These are phyloP conservation scores for Megalonaias nervosa DNA, from an alignment of 1,140 invertebrate genomes.

Conservation along the genomic window DNA sequence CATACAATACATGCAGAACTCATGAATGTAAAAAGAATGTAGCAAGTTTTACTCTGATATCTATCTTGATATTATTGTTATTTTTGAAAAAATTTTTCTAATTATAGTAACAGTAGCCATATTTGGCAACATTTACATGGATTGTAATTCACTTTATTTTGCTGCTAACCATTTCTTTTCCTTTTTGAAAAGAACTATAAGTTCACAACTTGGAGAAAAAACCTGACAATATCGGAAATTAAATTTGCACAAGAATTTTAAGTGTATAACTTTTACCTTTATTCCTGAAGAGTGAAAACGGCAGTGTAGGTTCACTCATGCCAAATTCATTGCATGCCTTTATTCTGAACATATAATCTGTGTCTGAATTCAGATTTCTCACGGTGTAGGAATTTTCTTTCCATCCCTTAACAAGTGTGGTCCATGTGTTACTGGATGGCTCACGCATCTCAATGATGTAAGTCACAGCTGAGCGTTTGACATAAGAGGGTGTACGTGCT, in stretches of 20 bases:
- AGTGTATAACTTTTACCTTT: conserved; percentile 43
- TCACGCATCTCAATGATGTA: conserved; percentile 61
- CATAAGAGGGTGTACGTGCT: conserved; percentile 74
- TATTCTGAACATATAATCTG: conserved; percentile 89
- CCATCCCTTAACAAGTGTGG: conserved; percentile 39
- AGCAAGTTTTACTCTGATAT: too few relatives aligned
- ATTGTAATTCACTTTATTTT: too few relatives aligned
- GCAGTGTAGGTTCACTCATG: conserved; percentile 65
- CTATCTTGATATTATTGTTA: too few relatives aligned
- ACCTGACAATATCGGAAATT: too few relatives aligned
- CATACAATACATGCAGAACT: too few relatives aligned
- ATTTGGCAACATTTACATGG: too few relatives aligned
- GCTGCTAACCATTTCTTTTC: too few relatives aligned
- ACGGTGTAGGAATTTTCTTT: conserved; percentile 48
- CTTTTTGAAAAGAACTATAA: too few relatives aligned
- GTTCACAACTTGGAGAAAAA: too few relatives aligned
- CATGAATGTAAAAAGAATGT: too few relatives aligned
- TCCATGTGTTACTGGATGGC: conserved; percentile 51
- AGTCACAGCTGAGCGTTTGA: conserved; percentile 42
- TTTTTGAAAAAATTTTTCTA: too few relatives aligned
- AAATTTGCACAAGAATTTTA: background rate
- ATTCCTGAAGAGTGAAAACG: conserved; percentile 66
- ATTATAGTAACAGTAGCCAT: too few relatives aligned
- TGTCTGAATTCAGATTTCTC: conserved; percentile 45
- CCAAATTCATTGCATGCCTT: conserved; percentile 91